Percentiles rank a stretch among this genome's conserved stretches.
Evolutionary conservation across 2,113 vertebrate species (phyloP).

Genomic region (Chionomys nivalis): DNA sequence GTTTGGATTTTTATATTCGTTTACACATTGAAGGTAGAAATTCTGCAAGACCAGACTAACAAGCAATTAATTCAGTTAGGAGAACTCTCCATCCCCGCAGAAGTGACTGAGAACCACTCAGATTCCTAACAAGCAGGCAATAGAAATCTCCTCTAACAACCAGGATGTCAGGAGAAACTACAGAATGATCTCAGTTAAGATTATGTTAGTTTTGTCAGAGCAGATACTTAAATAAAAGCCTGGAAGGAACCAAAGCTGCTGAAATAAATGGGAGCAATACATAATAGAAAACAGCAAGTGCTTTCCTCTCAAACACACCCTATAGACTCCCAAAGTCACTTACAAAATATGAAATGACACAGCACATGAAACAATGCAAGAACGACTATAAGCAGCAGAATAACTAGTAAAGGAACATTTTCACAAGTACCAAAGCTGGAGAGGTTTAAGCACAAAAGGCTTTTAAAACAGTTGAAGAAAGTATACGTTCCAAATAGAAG

Average conservation of each 20-base stretch:
- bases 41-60: neutral
- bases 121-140: neutral
- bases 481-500: neutral
- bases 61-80: neutral
- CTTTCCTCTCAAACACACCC: neutral
- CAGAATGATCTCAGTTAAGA: neutral
- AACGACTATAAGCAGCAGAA: neutral
- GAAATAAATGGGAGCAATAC: neutral
- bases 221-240: neutral
- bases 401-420: neutral
- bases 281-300: neutral
- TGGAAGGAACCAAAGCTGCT: neutral
- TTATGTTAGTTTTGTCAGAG: neutral
- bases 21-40: neutral
- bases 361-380: neutral
- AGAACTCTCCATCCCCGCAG: neutral
- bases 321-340: neutral
- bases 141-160: neutral
- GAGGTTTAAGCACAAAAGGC: neutral
- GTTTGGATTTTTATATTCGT: neutral
- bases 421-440: neutral
- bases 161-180: neutral
- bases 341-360: neutral
- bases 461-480: conserved; percentile 3
- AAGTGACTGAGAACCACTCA: neutral